phyloP scores from a whole-genome alignment of 2,797 vertebrate species.

The Lacerta viridis region DNA sequence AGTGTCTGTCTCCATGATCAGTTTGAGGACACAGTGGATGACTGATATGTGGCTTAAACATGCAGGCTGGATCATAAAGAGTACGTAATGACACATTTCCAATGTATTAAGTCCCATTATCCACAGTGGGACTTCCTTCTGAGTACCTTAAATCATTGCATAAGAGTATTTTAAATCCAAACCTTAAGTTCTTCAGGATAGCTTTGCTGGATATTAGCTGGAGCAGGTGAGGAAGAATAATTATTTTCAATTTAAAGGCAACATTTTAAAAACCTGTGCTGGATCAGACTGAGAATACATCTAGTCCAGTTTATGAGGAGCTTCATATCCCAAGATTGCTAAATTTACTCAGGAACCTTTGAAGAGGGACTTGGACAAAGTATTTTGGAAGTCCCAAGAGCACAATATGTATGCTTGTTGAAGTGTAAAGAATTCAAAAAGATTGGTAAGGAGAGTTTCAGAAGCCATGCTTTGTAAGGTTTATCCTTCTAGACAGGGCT shows the following conservation, averaged over 20 bases:
- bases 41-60: neutral
- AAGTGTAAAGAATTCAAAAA: neutral
- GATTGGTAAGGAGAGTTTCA: neutral
- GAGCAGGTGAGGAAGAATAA: neutral
- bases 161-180: slow-evolving; percentile 7
- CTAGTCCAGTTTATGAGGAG: neutral
- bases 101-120: neutral
- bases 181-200: neutral
- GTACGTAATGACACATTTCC: neutral
- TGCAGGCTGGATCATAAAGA: neutral
- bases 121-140: neutral
- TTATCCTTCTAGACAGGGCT: neutral
- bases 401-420: neutral
- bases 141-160: neutral
- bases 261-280: neutral
- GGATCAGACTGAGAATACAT: neutral
- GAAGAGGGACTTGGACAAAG: neutral
- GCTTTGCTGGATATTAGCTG: neutral
- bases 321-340: neutral
- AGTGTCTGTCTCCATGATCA: neutral
- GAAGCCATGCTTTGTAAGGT: neutral
- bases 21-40: neutral
- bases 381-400: neutral
- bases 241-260: neutral
- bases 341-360: neutral